Evolutionary conservation across 2,888 invertebrate genomes (phyloP).

Genomic region (Sialis lutaria): DNA sequence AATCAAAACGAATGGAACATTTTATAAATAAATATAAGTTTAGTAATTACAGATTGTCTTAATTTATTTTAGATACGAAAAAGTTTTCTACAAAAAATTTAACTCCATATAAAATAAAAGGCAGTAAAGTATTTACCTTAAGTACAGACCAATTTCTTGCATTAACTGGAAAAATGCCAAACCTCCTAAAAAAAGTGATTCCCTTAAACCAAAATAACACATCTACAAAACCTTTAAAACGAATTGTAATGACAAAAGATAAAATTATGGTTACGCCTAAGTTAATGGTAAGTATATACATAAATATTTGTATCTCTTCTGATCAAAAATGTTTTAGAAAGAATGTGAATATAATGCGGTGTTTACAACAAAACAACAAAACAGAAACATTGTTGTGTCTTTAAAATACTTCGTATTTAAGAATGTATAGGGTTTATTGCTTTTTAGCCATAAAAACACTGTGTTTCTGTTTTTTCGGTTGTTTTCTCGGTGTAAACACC

Average conservation of each 20-base stretch:
- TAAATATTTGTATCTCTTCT: too few relatives aligned
- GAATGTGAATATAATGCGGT: too few relatives aligned
- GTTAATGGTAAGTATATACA: constrained; percentile 5
- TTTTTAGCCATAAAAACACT: too few relatives aligned
- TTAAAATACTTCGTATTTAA: too few relatives aligned
- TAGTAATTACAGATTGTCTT: constrained; percentile 27
- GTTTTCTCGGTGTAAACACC: too few relatives aligned
- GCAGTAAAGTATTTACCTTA: constrained; percentile 32
- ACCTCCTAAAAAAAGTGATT: constrained; percentile 11
- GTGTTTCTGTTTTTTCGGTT: too few relatives aligned
- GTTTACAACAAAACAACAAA: too few relatives aligned
- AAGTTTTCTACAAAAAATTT: constrained; percentile 18
- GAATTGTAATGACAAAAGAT: constrained; percentile 23
- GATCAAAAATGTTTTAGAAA: too few relatives aligned
- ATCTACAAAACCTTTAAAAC: constrained; percentile 14
- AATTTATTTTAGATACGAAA: constrained; percentile 21
- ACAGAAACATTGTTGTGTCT: too few relatives aligned
- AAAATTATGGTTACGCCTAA: constrained; percentile 16
- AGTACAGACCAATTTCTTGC: constrained; percentile 32
- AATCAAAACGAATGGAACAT: too few relatives aligned
- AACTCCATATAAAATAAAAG: constrained; percentile 16
- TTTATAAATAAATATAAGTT: too few relatives aligned
- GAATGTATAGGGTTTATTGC: too few relatives aligned
- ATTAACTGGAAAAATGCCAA: constrained; percentile 14
- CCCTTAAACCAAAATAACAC: constrained; percentile 15